Evolutionary conservation across 64 coral and sea anemone species (phyloP).

Genomic region (Pachyseris speciosa): DNA sequence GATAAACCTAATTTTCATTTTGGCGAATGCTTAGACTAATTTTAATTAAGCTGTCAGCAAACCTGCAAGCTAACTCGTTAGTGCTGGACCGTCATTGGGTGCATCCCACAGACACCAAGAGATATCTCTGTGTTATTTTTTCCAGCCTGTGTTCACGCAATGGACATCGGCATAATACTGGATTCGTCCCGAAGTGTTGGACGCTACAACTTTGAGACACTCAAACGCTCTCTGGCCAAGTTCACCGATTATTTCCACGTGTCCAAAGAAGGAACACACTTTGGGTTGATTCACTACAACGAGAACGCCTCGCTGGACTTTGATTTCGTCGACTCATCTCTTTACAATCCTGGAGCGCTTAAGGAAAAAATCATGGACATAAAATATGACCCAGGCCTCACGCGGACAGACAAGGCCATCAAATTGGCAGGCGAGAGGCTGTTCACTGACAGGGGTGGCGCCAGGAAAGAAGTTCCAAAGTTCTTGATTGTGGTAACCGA

Average conservation of each 20-base stretch:
- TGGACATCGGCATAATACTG: slow-evolving; percentile 84
- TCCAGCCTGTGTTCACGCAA: slow-evolving; percentile 65
- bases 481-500: slow-evolving; percentile 78
- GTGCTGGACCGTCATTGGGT: too few species aligned
- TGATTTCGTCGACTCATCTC: slow-evolving; percentile 54
- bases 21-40: too few species aligned
- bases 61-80: too few species aligned
- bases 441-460: slow-evolving; percentile 80
- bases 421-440: slow-evolving; percentile 60
- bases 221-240: slow-evolving; percentile 74
- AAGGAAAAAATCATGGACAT: slow-evolving; percentile 77
- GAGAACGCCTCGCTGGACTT: slow-evolving; percentile 71
- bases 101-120: too few species aligned
- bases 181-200: slow-evolving; percentile 80
- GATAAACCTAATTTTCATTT: too few species aligned
- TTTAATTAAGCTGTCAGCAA: too few species aligned
- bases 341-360: slow-evolving; percentile 45
- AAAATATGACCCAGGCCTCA: slow-evolving; percentile 65
- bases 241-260: slow-evolving; percentile 80
- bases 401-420: slow-evolving; percentile 74
- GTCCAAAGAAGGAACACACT: slow-evolving; percentile 76
- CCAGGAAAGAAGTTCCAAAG: slow-evolving; percentile 65
- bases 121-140: background rate
- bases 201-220: slow-evolving; percentile 68
- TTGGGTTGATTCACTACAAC: slow-evolving; percentile 84